Evolutionary conservation across 2,888 invertebrate species (phyloP), one percentile per base, ranked within the genome.

Genomic region (Sinotaia quadrata): DNA sequence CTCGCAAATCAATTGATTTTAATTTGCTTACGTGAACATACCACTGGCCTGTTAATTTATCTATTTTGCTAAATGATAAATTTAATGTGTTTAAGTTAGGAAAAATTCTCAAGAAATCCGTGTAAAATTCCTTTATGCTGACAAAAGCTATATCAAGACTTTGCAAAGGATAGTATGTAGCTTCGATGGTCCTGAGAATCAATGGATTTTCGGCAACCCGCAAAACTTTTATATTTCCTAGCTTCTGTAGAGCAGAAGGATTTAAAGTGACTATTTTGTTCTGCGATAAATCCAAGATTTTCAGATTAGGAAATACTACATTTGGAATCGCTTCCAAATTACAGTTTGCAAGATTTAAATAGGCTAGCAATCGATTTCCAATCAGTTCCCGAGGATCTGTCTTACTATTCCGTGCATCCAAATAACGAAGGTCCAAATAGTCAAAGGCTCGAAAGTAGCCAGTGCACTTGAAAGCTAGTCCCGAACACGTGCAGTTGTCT

Each of bases 141-240:
- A 47, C 21, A 10, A 27, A 10, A 18, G 67, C 58, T 4, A 67
- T 15, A 21, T 67, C 67, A 8, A 67, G 18, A 2, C n/a, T 33
- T 2, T 27, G 24, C 15, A 67, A 34, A 24, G 37, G 18, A 0
- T 4, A 8, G 10, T 59, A 12, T 21, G 41, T 18, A 29, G 7
- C n/a, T 12, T 49, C 37, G n/a, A 10, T 10, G 10, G 36, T 4
- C 8, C 21, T 18, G 7, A 34, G 4, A 21, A 1, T n/a, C 4
- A 60, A 33, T 27, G 60, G 60, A n/a, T 60, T 60, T 1, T 47
- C 60, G 21, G 60, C 44, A 4, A 60, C 10, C 8, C 27, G 21
- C 18, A 60, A 2, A 4, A 15, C n/a, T n/a, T n/a, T 4, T 10
- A 60, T 7, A 29, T 47, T 60, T 2, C 21, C 4, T 8, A 60